Conservation (phyloP, 1,140 invertebrate species). For the Halotydeus destructor region DNA sequence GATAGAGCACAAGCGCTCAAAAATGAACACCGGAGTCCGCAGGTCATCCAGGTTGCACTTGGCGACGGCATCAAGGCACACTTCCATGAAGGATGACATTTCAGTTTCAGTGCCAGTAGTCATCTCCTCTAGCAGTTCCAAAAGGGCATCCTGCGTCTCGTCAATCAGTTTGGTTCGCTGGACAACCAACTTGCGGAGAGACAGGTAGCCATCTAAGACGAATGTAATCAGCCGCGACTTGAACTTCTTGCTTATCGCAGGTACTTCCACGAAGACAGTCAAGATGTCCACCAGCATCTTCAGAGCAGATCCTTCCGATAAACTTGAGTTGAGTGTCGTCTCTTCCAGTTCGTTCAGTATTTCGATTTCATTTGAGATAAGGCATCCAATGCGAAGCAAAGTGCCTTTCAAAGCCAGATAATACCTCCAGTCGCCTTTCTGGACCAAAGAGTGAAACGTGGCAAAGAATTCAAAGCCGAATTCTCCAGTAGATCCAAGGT, state of each 20-base stretch:
- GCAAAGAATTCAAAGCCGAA: slow-evolving; percentile 72
- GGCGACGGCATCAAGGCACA: slow-evolving; percentile 85
- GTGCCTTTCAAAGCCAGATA: slow-evolving; percentile 62
- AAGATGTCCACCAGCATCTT: slow-evolving; percentile 69
- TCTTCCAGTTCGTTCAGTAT: slow-evolving; percentile 64
- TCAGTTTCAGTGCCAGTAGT: slow-evolving; percentile 86
- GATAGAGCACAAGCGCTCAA: slow-evolving; percentile 87
- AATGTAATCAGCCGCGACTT: slow-evolving; percentile 69
- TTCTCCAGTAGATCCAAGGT: slow-evolving; percentile 62
- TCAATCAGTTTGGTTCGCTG: slow-evolving; percentile 84
- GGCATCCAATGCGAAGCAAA: slow-evolving; percentile 53
- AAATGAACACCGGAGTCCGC: slow-evolving; percentile 79
- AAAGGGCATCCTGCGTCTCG: slow-evolving; percentile 83
- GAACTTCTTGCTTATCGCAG: slow-evolving; percentile 57
- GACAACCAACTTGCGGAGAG: slow-evolving; percentile 66
- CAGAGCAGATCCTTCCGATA: slow-evolving; percentile 72
- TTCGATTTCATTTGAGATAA: slow-evolving; percentile 68
- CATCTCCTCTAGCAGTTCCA: slow-evolving; percentile 87
- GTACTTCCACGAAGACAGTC: slow-evolving; percentile 41
- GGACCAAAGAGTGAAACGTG: slow-evolving; percentile 59
- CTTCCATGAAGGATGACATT: slow-evolving; percentile 87
- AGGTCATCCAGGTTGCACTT: slow-evolving; percentile 80
- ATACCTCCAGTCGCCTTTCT: slow-evolving; percentile 46
- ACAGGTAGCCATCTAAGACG: slow-evolving; percentile 79
- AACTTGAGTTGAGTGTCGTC: slow-evolving; percentile 72